These are phyloP conservation scores for Tetramorium bicarinatum DNA, from an alignment of 2,888 invertebrate genomes.

Conservation along the genomic window DNA sequence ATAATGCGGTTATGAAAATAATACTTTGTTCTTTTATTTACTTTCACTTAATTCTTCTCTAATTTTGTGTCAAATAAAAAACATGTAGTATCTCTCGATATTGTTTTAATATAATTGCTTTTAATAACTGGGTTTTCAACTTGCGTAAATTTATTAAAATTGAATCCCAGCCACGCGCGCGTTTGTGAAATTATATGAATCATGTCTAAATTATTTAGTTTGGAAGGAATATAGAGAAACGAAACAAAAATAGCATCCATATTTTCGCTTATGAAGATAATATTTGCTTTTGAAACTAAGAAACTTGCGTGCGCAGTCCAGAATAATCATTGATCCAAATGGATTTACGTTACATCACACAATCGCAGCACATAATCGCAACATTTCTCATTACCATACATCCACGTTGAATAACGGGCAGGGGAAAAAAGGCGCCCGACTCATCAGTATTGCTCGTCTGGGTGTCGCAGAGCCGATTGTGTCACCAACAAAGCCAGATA, in stretches of 20 bases:
- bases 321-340: constrained; percentile 14
- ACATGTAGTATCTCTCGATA: neutral
- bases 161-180: neutral
- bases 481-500: constrained; percentile 35
- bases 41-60: neutral
- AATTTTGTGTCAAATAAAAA: neutral
- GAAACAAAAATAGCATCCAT: neutral
- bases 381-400: constrained; percentile 19
- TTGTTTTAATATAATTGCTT: neutral
- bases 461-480: constrained; percentile 15
- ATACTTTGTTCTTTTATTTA: neutral
- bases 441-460: constrained; percentile 26
- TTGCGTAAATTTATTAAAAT: neutral
- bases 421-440: neutral
- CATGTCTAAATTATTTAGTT: neutral
- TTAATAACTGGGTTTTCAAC: neutral
- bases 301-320: neutral
- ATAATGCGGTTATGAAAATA: neutral
- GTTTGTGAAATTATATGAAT: neutral
- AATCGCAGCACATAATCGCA: neutral
- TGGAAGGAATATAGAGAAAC: neutral
- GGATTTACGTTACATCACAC: constrained; percentile 1
- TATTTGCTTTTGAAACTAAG: neutral
- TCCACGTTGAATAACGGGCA: neutral
- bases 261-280: constrained; percentile 12